Evolutionary conservation across 2,888 invertebrate species (phyloP), one percentile per base, ranked within the genome.

Genomic region (Tanypteryx hageni): DNA sequence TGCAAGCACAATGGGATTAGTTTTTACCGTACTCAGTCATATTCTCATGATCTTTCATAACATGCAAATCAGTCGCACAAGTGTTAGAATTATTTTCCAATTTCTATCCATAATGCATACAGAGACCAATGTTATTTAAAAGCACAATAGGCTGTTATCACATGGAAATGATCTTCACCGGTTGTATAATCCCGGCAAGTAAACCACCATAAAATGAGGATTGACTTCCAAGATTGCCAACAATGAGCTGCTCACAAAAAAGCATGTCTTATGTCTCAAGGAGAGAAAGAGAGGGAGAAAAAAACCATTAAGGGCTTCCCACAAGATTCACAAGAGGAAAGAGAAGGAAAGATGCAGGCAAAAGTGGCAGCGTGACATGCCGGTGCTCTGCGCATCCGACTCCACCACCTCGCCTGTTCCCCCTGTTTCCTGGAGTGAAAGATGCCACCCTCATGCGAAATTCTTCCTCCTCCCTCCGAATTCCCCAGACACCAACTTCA

Each of bases 401-500:
- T 92, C 93, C 92, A 27, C 92, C 92, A 44, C 92, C 82, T 82
- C 92, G 82, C 59, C 92, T 58, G n/a, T 82, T 93, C 16, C 93
- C 92, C 92, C 93, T 92, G 85, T 93, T 93, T 16, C 92, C 92
- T 8, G 93, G 89, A 14, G 93, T 92, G 82, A 93, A 92, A 4
- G 92, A 85, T 18, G 92, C 92, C 11, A 93, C 93, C 58, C 93
- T 58, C 57, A 93, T 93, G 22, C 93, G 93, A 31, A 92, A 84
- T 18, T 92, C 92, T 64, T 93, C 89, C 31, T 93, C 93, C 91
- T 64, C 86, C 57, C 82, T 92, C 27, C 82, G 64, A n/a, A 89
- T 64, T 5, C 89, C 89, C 89, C 89, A 89, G 18, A 89, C 89
- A 11, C 89, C 89, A 13, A 89, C 89, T 64, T 89, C 89, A 89